Evolutionary conservation across 1,140 invertebrate species (phyloP), one percentile per base, ranked within the genome.

Genomic region (Alviniconcha marisindica): DNA sequence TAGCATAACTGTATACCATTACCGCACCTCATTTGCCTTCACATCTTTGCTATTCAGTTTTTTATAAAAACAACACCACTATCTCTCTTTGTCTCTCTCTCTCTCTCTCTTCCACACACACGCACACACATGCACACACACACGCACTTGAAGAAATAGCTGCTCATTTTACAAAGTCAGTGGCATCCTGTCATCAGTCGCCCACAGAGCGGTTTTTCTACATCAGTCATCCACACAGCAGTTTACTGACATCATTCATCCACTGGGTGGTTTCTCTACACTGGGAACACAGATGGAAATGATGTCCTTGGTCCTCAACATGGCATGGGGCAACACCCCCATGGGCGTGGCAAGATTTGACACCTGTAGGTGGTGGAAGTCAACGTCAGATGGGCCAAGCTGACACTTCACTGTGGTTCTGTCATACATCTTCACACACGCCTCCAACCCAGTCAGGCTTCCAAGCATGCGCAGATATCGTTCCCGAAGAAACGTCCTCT

Each of bases 301-400:
- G 12, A 92, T 89, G 85, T 93, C 93, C n/a, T 85, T 89, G 18
- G 90, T 87, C 40, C 92, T 82, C 12, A 93, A 76, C 18, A 92
- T 82, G n/a, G 91, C 92, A 82, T 91, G 81, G 14, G 91, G 89
- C 28, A 92, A 78, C 15, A 88, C 86, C 60, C 93, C 93, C 78
- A 93, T 92, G 2, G 92, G 92, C 7, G 93, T 93, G 24, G 84
- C 40, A 15, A 93, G 85, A 60, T 93, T 83, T 0, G 82, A 82
- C 0, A 93, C 88, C 77, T 92, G 91, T 31, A 93, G 44, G 18
- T 48, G 44, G 7, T 48, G 44, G 18, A 48, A 48, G 44, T 48
- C 44, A 40, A 92, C 88, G 83, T 93, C 92, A 4, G 89, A 77
- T 18, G 85, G 84, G 18, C 88, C 87, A 44, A 93, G 83, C 38